phyloP scores from a whole-genome alignment of 2,113 vertebrate species.

The Lycocorax pyrrhopterus region DNA sequence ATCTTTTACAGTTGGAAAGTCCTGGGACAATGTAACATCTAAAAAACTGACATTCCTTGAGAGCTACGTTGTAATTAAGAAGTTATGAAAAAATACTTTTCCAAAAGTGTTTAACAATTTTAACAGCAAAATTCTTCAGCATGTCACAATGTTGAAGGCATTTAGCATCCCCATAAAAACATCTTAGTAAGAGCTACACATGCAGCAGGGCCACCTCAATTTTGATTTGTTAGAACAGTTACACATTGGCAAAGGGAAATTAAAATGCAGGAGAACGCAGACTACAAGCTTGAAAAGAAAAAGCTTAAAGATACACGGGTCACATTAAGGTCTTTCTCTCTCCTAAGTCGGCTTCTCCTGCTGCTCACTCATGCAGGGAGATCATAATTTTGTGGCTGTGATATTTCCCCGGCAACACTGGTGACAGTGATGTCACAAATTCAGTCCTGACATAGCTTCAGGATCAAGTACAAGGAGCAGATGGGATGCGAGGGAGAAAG shows the following conservation, averaged over 20 bases:
- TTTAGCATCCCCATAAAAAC: background rate
- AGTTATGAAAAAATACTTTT: background rate
- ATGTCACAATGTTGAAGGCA: background rate
- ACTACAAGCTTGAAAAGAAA: background rate
- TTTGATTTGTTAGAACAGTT: background rate
- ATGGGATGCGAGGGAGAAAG: conserved; percentile 66
- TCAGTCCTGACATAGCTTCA: conserved; percentile 50
- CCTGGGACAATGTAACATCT: background rate
- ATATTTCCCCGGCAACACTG: conserved; percentile 60
- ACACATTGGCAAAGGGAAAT: background rate
- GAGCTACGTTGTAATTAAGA: background rate
- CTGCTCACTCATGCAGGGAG: conserved; percentile 47
- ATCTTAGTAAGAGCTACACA: background rate
- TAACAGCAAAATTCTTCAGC: background rate
- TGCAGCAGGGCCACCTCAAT: background rate
- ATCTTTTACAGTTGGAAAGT: background rate
- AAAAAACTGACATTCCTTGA: background rate
- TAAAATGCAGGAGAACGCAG: background rate
- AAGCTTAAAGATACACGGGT: background rate
- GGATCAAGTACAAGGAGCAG: conserved; percentile 59
- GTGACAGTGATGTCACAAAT: conserved; percentile 61
- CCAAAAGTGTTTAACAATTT: background rate
- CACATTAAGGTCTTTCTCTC: conserved; percentile 14
- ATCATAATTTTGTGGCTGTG: conserved; percentile 29
- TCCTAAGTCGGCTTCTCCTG: background rate